Conservation (phyloP, 2,113 vertebrate species). For the Psettodes erumei region DNA sequence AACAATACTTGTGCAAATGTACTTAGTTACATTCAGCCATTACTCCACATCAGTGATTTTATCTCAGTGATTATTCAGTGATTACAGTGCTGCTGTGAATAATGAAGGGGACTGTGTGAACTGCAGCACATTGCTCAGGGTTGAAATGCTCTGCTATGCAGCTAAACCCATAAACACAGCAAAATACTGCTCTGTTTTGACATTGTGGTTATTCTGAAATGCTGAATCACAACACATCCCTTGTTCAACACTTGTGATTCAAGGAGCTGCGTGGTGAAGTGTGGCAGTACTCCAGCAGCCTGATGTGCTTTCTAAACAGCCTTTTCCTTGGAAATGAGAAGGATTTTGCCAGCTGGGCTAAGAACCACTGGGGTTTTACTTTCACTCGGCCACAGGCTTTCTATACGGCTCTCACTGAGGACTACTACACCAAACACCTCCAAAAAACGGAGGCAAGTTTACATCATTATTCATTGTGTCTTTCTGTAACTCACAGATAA, state of each 20-base stretch:
- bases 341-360: slow-evolving; percentile 84
- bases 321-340: slow-evolving; percentile 86
- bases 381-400: slow-evolving; percentile 77
- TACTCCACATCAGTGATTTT: background rate
- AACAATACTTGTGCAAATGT: background rate
- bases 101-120: background rate
- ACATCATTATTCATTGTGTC: too few species aligned
- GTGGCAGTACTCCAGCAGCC: slow-evolving; percentile 83
- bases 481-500: background rate
- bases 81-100: slow-evolving; percentile 18
- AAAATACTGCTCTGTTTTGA: slow-evolving; percentile 24
- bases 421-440: slow-evolving; percentile 84
- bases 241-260: slow-evolving; percentile 55
- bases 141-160: slow-evolving; percentile 7
- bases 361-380: slow-evolving; percentile 79
- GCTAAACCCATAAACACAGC: slow-evolving; percentile 10
- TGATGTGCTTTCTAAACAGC: slow-evolving; percentile 88
- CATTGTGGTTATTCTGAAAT: slow-evolving; percentile 46
- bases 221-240: slow-evolving; percentile 40
- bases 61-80: slow-evolving; percentile 29
- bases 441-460: slow-evolving; percentile 84
- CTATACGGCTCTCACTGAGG: slow-evolving; percentile 81
- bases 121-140: slow-evolving; percentile 6
- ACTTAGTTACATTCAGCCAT: background rate
- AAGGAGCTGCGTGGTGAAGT: slow-evolving; percentile 88